A percentile compares a stretch with the other conserved stretches of the same genome.
phyloP scores from a whole-genome alignment of 2,113 vertebrate species.

The Mus pahari region DNA sequence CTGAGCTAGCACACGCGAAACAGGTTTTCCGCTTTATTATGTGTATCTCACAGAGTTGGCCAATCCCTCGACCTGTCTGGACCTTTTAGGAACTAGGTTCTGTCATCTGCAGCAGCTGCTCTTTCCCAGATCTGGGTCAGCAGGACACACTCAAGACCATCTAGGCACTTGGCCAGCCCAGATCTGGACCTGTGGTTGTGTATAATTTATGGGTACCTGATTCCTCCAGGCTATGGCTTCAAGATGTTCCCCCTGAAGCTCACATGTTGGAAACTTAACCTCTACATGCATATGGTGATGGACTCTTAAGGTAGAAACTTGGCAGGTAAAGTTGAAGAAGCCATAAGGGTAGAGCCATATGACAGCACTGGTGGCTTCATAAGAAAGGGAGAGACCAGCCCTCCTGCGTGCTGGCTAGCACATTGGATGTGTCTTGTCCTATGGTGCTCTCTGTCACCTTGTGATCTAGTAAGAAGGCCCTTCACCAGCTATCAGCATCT shows the following conservation, averaged over 20 bases:
- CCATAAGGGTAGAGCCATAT: too few relatives aligned
- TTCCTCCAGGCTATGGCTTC: background rate
- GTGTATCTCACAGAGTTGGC: background rate
- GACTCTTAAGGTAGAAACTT: background rate
- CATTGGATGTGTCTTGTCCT: background rate
- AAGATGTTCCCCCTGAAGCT: too few relatives aligned
- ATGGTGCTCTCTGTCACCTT: background rate
- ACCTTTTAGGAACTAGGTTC: background rate
- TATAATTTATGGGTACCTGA: background rate
- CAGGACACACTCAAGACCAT: background rate
- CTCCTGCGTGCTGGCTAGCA: background rate
- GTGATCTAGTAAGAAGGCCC: background rate
- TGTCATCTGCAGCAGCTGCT: background rate
- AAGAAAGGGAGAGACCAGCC: background rate
- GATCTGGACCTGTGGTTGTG: background rate
- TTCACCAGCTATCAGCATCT: background rate
- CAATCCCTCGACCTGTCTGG: background rate
- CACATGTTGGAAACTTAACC: background rate
- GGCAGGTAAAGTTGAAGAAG: background rate
- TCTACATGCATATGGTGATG: background rate
- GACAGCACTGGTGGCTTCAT: background rate
- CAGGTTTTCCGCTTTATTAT: background rate
- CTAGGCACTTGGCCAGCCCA: background rate
- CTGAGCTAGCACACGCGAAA: fast-evolving
- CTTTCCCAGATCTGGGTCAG: conserved; percentile 13